A percentile compares a stretch with the other conserved stretches of the same genome.
Conservation (phyloP, 2,888 invertebrate genomes). For the Pinctada fucata region DNA sequence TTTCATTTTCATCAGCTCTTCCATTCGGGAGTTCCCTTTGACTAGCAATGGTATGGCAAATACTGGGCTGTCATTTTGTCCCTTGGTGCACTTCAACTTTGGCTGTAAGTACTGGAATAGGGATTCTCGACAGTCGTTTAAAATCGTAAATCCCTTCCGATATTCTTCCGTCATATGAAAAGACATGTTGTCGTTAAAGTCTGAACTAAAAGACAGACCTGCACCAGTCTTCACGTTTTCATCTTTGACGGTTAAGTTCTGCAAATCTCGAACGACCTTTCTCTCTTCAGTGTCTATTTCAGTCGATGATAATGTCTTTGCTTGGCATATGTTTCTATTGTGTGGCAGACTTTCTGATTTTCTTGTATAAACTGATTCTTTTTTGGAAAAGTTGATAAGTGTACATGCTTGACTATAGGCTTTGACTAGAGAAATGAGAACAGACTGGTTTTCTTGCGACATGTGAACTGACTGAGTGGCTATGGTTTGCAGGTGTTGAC, state of each 20-base stretch:
- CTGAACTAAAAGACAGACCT: constrained; percentile 21
- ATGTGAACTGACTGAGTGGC: constrained; percentile 24
- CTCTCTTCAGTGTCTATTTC: neutral
- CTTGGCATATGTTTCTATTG: neutral
- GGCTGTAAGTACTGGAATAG: constrained; percentile 67
- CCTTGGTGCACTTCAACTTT: constrained; percentile 68
- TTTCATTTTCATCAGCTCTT: constrained; percentile 60
- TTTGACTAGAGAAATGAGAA: constrained; percentile 58
- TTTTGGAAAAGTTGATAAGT: constrained; percentile 15
- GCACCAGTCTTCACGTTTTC: constrained; percentile 42
- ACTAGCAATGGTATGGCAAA: constrained; percentile 70
- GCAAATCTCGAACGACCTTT: constrained; percentile 14
- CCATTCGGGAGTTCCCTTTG: constrained; percentile 53
- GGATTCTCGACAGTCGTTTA: constrained; percentile 63
- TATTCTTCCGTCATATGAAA: constrained; percentile 20
- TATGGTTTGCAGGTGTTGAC: constrained; percentile 50
- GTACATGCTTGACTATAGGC: constrained; percentile 62
- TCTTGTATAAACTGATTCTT: neutral
- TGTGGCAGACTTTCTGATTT: neutral
- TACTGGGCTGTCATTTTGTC: constrained; percentile 72
- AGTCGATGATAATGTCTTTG: neutral
- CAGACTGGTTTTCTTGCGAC: constrained; percentile 39
- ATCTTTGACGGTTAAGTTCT: constrained; percentile 15
- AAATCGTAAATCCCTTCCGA: constrained; percentile 48
- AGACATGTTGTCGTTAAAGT: neutral